Base-by-base conservation (phyloP, 2,113 vertebrate species). In the Anarrhichthys ocellatus region DNA sequence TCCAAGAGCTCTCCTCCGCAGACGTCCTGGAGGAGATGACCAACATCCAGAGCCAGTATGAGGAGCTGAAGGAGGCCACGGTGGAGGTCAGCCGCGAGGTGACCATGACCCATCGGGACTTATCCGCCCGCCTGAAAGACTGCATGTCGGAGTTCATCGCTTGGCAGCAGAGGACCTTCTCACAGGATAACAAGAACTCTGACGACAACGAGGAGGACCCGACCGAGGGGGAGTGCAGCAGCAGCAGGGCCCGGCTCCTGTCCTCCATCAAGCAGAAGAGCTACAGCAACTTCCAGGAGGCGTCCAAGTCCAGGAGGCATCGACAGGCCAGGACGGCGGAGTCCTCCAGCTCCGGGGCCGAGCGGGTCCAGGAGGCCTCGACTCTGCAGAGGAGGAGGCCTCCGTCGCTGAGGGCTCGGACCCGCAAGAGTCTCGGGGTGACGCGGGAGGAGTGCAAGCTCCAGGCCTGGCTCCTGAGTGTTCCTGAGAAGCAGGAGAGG, bases 41-140 rank as follows among this genome's bases (percentile, higher is more conserved):
- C 90, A 97, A 97, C 83, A 91, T 99, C 87, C 97, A 99, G 9
- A 88, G 91, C 10, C 95, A 96, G 83, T 99, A 99, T 74, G 95
- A 97, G 87, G 95, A 92, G 88, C 95, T 98, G 93, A 99, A 97
- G 78, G 92, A 91, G 67, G 70, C 78, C 69, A 95, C 96, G 77
- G 94, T 81, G 65, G 85, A 91, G 80, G 93, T 95, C 29, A 93
- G 95, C 81, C 85, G 91, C 74, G 50, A 94, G 0, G 87, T 96
- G 71, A 93, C 88, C 82, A 90, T 98, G 94, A 96, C 95, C 54
- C 95, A 96, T 62, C 90, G 87, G 62, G 95, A 97, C 34, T 95
- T 99, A 48, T 88, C 93, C 44, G 68, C 88, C 32, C 91, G 73
- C 27, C 90, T 99, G 38, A 93, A 94, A 50, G 89, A 92, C 66